phyloP scores from a whole-genome alignment of 2,113 vertebrate species.

The Motacilla alba region DNA sequence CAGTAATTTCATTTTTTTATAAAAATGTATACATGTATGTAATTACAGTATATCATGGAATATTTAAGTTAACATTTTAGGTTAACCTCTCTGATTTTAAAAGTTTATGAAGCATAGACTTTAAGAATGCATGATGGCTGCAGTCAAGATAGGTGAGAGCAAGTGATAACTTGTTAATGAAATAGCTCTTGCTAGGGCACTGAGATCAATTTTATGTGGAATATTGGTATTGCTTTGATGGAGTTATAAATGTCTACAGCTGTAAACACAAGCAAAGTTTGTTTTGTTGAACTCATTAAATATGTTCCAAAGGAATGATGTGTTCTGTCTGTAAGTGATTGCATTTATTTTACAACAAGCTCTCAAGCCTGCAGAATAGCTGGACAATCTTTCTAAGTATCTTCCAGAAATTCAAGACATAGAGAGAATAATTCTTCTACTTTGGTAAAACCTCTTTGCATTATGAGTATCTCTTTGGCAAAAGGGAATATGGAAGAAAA shows the following conservation, averaged over 20 bases:
- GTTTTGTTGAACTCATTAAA: neutral
- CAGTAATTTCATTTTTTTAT: neutral
- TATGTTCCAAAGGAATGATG: neutral
- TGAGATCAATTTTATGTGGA: neutral
- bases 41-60: neutral
- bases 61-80: neutral
- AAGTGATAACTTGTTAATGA: neutral
- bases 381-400: neutral
- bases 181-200: neutral
- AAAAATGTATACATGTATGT: neutral
- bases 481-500: neutral
- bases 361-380: neutral
- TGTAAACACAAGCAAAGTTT: neutral
- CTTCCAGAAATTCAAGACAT: neutral
- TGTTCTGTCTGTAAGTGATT: neutral
- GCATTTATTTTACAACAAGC: neutral
- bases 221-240: slow-evolving; percentile 13
- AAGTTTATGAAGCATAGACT: neutral
- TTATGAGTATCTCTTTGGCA: neutral
- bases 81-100: neutral
- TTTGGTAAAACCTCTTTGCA: neutral
- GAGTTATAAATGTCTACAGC: neutral
- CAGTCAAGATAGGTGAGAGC: neutral
- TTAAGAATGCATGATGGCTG: neutral
- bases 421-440: neutral